Conservation (phyloP, 2,113 vertebrate species). For the Cromileptes altivelis region DNA sequence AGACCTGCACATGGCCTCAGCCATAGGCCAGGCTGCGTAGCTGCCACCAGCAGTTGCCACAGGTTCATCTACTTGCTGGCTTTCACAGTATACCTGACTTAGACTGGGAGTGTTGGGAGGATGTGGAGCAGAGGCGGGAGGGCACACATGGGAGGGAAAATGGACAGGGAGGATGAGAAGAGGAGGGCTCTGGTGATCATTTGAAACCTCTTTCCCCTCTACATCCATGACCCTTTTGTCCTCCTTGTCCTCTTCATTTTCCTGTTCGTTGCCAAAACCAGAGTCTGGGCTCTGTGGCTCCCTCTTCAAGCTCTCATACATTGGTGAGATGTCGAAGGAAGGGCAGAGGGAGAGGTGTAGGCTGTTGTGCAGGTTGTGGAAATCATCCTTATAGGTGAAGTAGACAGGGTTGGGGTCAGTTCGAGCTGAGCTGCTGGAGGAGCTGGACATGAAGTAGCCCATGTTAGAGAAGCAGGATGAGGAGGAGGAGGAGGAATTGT, state of each 20-base stretch:
- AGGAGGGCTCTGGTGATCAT: slow-evolving; percentile 6
- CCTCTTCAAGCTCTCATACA: slow-evolving; percentile 67
- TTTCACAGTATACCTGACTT: slow-evolving; percentile 26
- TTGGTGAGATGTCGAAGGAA: not conserved
- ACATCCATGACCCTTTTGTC: not conserved
- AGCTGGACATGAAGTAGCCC: slow-evolving; percentile 81
- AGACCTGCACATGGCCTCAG: slow-evolving; percentile 63
- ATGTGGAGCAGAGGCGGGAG: not conserved
- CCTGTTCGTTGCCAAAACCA: slow-evolving; percentile 65
- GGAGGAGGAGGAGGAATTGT: slow-evolving; percentile 51
- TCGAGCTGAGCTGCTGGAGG: slow-evolving; percentile 33
- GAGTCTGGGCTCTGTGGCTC: slow-evolving; percentile 77
- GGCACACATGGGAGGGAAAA: not conserved
- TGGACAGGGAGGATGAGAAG: slow-evolving; percentile 41
- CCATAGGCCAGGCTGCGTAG: slow-evolving; percentile 48
- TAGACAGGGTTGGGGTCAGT: slow-evolving; percentile 62
- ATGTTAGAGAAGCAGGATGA: slow-evolving; percentile 80
- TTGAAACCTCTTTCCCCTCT: slow-evolving; percentile 5
- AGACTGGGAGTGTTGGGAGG: slow-evolving; percentile 14
- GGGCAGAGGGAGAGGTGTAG: slow-evolving; percentile 25
- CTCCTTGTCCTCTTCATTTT: slow-evolving; percentile 32
- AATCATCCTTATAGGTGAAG: slow-evolving; percentile 72
- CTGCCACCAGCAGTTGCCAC: not conserved
- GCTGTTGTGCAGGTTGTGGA: not conserved
- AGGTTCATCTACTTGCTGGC: slow-evolving; percentile 10